Evolutionary conservation across 2,113 vertebrate genomes (phyloP), one percentile per base, ranked within the genome.

Genomic region (Herpetotheres cachinnans): DNA sequence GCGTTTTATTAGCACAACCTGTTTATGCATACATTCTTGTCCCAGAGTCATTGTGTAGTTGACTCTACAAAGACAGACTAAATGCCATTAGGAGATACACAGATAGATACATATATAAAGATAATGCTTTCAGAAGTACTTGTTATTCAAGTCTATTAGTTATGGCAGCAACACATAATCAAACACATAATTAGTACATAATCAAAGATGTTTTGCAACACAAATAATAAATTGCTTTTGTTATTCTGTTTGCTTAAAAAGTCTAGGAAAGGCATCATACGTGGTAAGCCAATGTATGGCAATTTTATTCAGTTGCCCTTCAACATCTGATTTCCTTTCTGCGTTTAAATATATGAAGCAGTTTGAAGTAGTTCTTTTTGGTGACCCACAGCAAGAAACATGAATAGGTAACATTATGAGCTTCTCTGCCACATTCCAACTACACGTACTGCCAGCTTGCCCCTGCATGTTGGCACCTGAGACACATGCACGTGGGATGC

Each of bases 401-500:
- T 1, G 5, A 82, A 11, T 12, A 59, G 58, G 10, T 30, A 79
- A 34, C 17, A 40, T 7, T 3, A 20, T 0, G 0, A 79, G 24
- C 8, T 54, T 36, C 14, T 55, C 40, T 56, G 17, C 29, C 11
- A 7, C 25, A 44, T 27, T 49, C 6, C 4, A 71, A 3, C 7
- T 10, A 1, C 0, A 1, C 0, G 1, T 34, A 5, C n/a, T 36
- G 36, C 11, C 30, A 92, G 34, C 20, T 22, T 67, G 7, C 11
- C 11, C 11, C 40, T 17, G 18, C 17, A 18, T 15, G 13, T n/a
- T 36, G 26, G 20, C 44, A 42, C 38, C 61, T 29, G 11, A 52
- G 46, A 42, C 0, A 0, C 6, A 22, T 8, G 16, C 7, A 0
- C 1, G 4, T 2, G 9, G 18, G 16, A 18, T 14, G 7, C 0